Evolutionary conservation across 2,797 vertebrate species (phyloP).

Genomic region (Somateria mollissima): DNA sequence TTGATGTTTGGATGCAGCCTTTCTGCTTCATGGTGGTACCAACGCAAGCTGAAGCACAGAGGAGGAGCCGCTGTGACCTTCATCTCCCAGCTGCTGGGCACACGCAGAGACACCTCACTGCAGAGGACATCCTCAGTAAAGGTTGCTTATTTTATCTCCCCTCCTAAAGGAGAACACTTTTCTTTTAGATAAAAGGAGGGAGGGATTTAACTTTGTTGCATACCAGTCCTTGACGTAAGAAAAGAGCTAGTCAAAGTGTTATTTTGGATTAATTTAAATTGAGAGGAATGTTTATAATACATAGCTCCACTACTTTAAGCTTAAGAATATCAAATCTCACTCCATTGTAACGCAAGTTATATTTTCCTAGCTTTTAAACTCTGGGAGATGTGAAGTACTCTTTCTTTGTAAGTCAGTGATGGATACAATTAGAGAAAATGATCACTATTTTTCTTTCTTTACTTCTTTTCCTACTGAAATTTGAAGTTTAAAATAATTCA

Average conservation of each 20-base stretch:
- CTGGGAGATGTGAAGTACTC: neutral
- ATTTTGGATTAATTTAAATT: neutral
- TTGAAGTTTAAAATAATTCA: neutral
- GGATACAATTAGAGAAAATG: neutral
- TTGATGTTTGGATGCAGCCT: neutral
- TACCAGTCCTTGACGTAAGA: neutral
- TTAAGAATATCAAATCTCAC: neutral
- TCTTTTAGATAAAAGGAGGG: neutral
- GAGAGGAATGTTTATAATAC: neutral
- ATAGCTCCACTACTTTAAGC: neutral
- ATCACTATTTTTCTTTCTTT: neutral
- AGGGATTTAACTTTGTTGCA: neutral
- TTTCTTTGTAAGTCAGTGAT: neutral
- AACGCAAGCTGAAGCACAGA: neutral
- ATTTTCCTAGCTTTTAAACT: neutral
- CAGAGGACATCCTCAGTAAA: neutral
- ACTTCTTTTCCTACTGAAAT: neutral
- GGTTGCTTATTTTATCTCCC: neutral
- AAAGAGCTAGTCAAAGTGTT: neutral
- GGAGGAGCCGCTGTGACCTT: fast-evolving
- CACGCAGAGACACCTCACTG: neutral
- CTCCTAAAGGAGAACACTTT: neutral
- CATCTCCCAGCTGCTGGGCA: fast-evolving
- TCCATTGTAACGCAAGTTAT: neutral
- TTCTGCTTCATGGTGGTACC: neutral